A percentile compares a stretch with the other conserved stretches of the same genome.
These are phyloP conservation scores for Cerastis leucographa DNA, from an alignment of 2,888 invertebrate species.

Conservation along the genomic window DNA sequence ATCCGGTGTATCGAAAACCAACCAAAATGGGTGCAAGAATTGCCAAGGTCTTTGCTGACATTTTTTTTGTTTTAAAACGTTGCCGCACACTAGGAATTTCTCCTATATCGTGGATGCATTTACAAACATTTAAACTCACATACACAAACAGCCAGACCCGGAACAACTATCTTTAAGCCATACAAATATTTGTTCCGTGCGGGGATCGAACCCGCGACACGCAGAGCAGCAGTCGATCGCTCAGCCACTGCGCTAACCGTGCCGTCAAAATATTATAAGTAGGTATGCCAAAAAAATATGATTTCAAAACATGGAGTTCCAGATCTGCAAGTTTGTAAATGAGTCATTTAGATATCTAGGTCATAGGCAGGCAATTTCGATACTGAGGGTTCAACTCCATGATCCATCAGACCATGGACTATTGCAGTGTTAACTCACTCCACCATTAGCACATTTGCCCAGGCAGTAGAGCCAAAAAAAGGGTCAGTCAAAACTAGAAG, in stretches of 20 bases:
- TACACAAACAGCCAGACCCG: no score
- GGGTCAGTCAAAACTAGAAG: background rate
- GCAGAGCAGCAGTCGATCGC: no score
- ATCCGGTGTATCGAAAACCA: background rate
- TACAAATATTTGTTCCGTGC: no score
- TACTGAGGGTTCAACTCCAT: background rate
- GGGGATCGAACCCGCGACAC: no score
- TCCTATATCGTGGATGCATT: no score
- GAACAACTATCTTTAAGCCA: no score
- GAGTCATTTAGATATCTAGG: background rate
- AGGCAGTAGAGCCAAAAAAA: background rate
- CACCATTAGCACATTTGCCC: background rate
- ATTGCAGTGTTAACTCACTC: background rate
- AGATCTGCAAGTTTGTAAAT: background rate
- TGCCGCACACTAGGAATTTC: no score
- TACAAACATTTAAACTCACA: no score
- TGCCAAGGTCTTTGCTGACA: background rate
- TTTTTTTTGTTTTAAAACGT: no score
- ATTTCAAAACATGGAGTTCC: background rate
- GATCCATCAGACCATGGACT: background rate
- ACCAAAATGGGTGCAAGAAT: background rate
- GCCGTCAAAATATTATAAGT: no score
- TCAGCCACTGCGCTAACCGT: no score
- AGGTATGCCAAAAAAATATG: background rate
- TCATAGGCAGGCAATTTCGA: background rate